Base-by-base conservation (phyloP, 2,888 invertebrate genomes). In the Mechanitis mazaeus region DNA sequence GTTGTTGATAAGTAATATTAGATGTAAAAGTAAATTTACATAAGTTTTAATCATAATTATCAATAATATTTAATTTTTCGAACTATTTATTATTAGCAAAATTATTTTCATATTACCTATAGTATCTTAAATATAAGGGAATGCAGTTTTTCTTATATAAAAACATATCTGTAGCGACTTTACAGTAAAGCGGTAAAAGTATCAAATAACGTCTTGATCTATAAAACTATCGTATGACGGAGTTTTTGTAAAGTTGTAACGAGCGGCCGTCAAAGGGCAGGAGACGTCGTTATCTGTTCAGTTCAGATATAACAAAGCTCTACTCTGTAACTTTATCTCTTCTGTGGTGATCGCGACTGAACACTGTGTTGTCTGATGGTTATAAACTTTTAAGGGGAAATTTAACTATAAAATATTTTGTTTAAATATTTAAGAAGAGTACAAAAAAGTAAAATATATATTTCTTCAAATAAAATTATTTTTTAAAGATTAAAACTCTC, bases 201-300 rank as follows among this genome's bases (percentile, higher is more conserved):
- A 11, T 55, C 45, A 33, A 54, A 42, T 47, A 33, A 31, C 50
- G 38, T 55, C 50, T 50, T 50, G 28, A 50, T 31, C 31, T 31
- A 59, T 62, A 57, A 55, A 69, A 70, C 70, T 70, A 69, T 67
- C 64, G 63, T 61, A 56, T 66, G 61, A 60, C 67, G 31, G 61
- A 67, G 65, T 63, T 68, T 67, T 68, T 59, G 67, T 71, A 65
- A 71, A 71, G 67, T 72, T 70, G 69, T 71, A 68, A 70, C 71
- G 64, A 68, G 68, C 56, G 63, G 64, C 56, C 63, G 58, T 65
- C 64, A 66, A 69, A 68, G 64, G 67, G 65, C 65, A 62, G 60
- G 55, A 64, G 66, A 64, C 66, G 60, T 70, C 69, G 67, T 67
- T 68, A 68, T 68, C 67, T 67, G 64, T 65, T 66, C 65, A 69